These are phyloP conservation scores for Steinernema feltiae DNA, from an alignment of 1,140 invertebrate genomes.

Conservation along the genomic window DNA sequence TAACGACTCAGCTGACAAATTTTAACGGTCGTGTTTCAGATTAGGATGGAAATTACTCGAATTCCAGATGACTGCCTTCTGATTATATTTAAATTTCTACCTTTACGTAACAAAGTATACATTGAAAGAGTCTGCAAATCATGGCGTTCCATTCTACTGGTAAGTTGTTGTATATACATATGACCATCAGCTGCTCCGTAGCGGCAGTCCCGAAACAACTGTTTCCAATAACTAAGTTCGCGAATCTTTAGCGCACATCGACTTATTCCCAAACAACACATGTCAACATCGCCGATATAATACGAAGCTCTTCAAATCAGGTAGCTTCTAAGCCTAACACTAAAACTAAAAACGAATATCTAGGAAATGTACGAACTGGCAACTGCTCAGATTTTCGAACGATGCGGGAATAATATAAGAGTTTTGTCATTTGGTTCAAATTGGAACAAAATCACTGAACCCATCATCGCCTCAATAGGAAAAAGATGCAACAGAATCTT, in stretches of 20 bases:
- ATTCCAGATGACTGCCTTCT: conserved; percentile 13
- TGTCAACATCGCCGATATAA: background rate
- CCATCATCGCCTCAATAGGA: conserved; percentile 17
- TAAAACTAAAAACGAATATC: too few relatives aligned
- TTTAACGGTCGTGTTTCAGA: too few relatives aligned
- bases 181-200: background rate
- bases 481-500: conserved; percentile 17
- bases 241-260: too few relatives aligned
- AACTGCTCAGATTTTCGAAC: conserved; percentile 23
- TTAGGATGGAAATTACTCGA: background rate
- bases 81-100: conserved; percentile 19
- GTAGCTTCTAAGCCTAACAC: too few relatives aligned
- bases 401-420: conserved; percentile 20
- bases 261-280: background rate
- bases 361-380: too few relatives aligned
- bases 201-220: background rate
- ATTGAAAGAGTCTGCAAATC: conserved; percentile 20
- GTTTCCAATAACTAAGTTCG: background rate
- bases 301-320: background rate
- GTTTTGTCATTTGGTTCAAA: conserved; percentile 21
- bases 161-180: too few relatives aligned
- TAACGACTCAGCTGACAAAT: too few relatives aligned
- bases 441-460: conserved; percentile 26
- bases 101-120: conserved; percentile 18
- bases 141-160: conserved; percentile 25